These are phyloP conservation scores for Glossosoma conforme DNA, from an alignment of 1,140 invertebrate genomes.

Conservation along the genomic window DNA sequence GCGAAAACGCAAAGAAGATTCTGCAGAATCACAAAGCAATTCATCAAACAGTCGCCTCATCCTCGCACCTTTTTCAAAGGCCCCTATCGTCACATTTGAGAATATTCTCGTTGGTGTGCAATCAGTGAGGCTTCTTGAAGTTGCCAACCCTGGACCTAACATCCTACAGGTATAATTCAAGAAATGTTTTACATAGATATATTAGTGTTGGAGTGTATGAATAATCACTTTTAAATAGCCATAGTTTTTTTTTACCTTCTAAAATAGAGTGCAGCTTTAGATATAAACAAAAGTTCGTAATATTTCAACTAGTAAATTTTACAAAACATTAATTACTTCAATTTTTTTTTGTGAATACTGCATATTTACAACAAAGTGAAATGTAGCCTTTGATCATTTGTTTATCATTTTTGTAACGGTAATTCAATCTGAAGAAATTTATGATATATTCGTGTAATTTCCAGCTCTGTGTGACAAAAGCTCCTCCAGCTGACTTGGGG, in stretches of 20 bases:
- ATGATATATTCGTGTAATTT: slow-evolving; percentile 1
- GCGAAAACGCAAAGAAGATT: slow-evolving; percentile 37
- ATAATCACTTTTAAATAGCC: no score
- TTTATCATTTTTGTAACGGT: no score
- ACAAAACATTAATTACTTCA: neutral
- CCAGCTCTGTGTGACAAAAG: slow-evolving; percentile 58
- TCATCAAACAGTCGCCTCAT: slow-evolving; percentile 45
- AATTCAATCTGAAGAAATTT: neutral
- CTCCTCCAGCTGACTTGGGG: slow-evolving; percentile 52
- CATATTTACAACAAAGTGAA: no score
- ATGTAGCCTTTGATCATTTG: no score
- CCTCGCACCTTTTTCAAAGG: slow-evolving; percentile 57
- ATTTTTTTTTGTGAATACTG: neutral
- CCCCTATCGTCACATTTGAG: slow-evolving; percentile 59
- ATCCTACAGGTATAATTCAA: slow-evolving; percentile 52
- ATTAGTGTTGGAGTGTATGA: no score
- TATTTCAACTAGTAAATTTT: neutral
- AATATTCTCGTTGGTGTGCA: slow-evolving; percentile 54
- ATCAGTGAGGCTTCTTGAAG: slow-evolving; percentile 46
- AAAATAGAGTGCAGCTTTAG: neutral
- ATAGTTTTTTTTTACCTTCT: neutral
- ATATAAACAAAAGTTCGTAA: neutral
- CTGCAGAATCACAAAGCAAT: slow-evolving; percentile 33
- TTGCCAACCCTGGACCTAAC: slow-evolving; percentile 54
- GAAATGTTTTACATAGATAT: neutral